Evolutionary conservation across 2,888 invertebrate species (phyloP), one percentile per base, ranked within the genome.

Genomic region (Busseola fusca): DNA sequence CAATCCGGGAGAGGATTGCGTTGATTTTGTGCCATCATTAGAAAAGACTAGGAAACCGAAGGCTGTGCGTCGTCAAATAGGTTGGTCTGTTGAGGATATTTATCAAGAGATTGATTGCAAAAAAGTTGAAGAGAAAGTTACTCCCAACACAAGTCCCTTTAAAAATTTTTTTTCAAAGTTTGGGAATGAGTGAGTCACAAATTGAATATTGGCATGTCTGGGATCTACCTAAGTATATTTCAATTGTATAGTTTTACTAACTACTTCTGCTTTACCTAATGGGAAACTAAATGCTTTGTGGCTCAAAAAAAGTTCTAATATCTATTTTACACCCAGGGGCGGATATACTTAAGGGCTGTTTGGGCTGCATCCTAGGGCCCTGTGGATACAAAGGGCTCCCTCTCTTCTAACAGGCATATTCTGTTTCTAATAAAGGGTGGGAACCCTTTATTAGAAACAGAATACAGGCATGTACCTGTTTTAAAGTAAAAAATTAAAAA

Each of bases 51-150:
- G 93, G 64, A 92, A 89, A 83, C 93, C 94, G 1, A 95, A 93
- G 84, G 83, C 92, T 42, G 95, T 94, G 14, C 89, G 95, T 37
- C 90, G 95, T 45, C 94, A 95, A 88, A 95, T 95, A 87, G 95
- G 95, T 91, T 95, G 95, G 95, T 95, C 95, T 74, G 87, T 94
- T 87, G 95, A 95, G 85, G 95, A 95, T 85, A 95, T 95, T 82
- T 95, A 95, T 84, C 95, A 95, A 88, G 95, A 95, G 86, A 95
- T 95, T 88, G 95, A 94, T 78, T 95, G 93, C 87, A 94, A 92
- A 87, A 93, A 90, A 80, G 85, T 92, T 81, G 93, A 94, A 81
- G 92, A 92, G 21, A 92, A 93, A 83, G 89, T 90, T 78, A 92
- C 93, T 57, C 92, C 94, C 37, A 91, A 91, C 60, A 91, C 94